Conservation (phyloP, 2,797 vertebrate genomes). For the Pterois miles region DNA sequence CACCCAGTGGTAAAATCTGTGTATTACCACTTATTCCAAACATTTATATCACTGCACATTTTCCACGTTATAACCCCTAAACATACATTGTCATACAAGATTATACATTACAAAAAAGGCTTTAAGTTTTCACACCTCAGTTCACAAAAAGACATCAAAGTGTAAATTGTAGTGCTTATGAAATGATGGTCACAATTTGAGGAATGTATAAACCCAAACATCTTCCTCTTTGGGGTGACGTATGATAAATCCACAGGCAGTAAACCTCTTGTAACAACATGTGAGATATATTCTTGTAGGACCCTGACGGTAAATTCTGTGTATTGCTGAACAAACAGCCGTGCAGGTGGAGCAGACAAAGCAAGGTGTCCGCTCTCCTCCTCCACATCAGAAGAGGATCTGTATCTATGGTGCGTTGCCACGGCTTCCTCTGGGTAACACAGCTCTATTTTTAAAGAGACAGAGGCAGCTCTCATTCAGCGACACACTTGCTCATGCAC, state of each 20-base stretch:
- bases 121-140: conserved; percentile 53
- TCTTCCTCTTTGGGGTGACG: conserved; percentile 22
- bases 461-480: conserved; percentile 57
- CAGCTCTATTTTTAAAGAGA: conserved; percentile 79
- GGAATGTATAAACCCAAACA: conserved; percentile 55
- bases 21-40: conserved; percentile 64
- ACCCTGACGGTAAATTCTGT: conserved; percentile 25
- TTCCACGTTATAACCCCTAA: conserved; percentile 48
- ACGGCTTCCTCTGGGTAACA: conserved; percentile 76
- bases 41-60: conserved; percentile 60
- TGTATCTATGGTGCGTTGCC: conserved; percentile 74
- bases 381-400: conserved; percentile 60
- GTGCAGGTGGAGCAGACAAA: conserved; percentile 67
- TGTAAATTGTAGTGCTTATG: conserved; percentile 47
- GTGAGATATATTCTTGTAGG: conserved; percentile 10
- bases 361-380: conserved; percentile 49
- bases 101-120: conserved; percentile 43
- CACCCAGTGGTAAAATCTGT: conserved; percentile 67
- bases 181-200: conserved; percentile 44
- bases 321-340: conserved; percentile 44
- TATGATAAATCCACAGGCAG: conserved; percentile 51
- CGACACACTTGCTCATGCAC: conserved; percentile 10
- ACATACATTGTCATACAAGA: conserved; percentile 56
- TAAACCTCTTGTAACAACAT: conserved; percentile 40
- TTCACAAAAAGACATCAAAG: conserved; percentile 65